phyloP scores from a whole-genome alignment of 2,113 vertebrate genomes.

The Emydocephalus ijimae region DNA sequence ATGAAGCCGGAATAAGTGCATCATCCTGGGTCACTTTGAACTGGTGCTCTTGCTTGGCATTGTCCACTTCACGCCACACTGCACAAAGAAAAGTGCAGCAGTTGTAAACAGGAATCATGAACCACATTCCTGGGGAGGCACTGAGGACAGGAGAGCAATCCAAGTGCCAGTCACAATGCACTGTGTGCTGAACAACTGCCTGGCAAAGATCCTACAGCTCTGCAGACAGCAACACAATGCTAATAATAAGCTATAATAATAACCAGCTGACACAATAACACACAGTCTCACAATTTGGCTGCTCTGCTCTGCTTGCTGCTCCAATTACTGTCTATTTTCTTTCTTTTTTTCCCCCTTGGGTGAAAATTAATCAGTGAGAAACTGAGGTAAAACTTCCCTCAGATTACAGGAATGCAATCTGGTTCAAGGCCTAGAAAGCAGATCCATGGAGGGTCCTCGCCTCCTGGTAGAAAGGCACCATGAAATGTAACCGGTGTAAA shows the following conservation, averaged over 20 bases:
- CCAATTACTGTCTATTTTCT: neutral
- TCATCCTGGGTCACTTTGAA: neutral
- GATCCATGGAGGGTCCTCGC: neutral
- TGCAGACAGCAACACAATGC: neutral
- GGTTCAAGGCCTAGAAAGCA: neutral
- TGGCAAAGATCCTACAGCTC: neutral
- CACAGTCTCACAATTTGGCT: neutral
- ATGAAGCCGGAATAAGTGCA: neutral
- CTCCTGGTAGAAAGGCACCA: neutral
- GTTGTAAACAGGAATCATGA: neutral
- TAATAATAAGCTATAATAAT: conserved; percentile 20
- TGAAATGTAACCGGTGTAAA: neutral
- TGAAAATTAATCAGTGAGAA: neutral
- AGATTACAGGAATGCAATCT: neutral
- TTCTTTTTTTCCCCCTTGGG: too few relatives aligned
- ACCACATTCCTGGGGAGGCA: neutral
- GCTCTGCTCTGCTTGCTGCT: neutral
- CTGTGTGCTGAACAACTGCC: neutral
- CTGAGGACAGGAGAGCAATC: neutral
- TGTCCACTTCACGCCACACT: neutral
- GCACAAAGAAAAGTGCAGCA: neutral
- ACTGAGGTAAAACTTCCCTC: neutral
- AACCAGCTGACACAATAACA: conserved; percentile 6
- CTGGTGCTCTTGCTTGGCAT: neutral
- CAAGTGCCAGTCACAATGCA: conserved; percentile 2